Percentiles rank a stretch among this genome's conserved stretches.
Conservation (phyloP, 2,888 invertebrate species). For the Augochlorella aurata region DNA sequence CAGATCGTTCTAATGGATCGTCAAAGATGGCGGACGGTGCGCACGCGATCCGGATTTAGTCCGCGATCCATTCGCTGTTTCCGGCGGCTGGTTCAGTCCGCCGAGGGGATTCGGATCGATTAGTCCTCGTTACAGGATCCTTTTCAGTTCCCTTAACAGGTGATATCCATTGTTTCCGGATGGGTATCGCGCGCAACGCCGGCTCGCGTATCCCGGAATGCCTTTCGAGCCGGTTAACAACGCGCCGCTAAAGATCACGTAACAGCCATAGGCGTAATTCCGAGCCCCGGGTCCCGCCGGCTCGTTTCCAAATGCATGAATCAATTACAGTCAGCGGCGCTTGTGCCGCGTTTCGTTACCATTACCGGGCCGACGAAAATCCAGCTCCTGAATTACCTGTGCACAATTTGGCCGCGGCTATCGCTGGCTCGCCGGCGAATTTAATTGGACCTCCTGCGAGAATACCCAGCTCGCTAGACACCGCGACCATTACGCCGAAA, state of each 20-base stretch:
- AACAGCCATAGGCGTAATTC: slow-evolving; percentile 25
- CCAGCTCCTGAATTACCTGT: slow-evolving; percentile 2
- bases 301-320: slow-evolving; percentile 26
- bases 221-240: slow-evolving; percentile 12
- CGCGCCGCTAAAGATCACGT: slow-evolving; percentile 20
- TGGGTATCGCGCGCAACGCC: slow-evolving; percentile 11
- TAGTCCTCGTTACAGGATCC: not conserved
- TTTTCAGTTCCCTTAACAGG: not conserved
- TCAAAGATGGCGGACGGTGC: too few species aligned
- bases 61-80: too few species aligned
- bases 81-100: too few species aligned
- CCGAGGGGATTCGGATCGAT: not conserved
- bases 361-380: slow-evolving; percentile 14
- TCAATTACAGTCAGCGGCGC: slow-evolving; percentile 27
- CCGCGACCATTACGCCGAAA: too few species aligned
- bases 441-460: not conserved
- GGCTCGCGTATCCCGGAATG: slow-evolving; percentile 28
- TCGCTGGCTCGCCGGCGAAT: not conserved
- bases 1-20: too few species aligned
- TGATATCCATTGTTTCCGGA: slow-evolving; percentile 7
- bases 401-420: not conserved
- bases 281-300: not conserved
- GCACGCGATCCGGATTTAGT: too few species aligned
- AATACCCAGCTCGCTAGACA: not conserved
- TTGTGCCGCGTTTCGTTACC: slow-evolving; percentile 4